Base-by-base conservation (phyloP, 2,113 vertebrate species). In the Pungitius pungitius region DNA sequence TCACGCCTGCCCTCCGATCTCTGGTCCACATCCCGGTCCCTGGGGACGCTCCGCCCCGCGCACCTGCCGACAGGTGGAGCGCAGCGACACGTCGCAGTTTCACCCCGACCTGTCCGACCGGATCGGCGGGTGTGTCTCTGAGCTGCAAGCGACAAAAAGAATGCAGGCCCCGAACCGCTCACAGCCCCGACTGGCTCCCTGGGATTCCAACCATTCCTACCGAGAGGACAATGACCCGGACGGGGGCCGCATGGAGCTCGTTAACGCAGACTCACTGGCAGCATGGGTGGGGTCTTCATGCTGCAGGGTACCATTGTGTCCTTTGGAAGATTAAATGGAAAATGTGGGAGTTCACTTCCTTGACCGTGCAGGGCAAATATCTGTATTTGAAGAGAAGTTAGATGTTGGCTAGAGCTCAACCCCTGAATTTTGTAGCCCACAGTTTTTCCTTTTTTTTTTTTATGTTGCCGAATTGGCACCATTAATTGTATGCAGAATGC, bases 31-130 rank as follows among this genome's bases (percentile, higher is more conserved):
- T 47, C 42, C 59, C n/a, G 6, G n/a, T n/a, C 51, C 64, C 45
- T 60, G 11, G 14, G 52, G 66, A 63, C 40, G 59, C 9, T 11
- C 27, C 54, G 22, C 73, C 85, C 81, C 45, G 18, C 33, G 60
- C 72, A 73, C 82, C 70, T 73, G 83, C 69, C 26, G 77, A 85
- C 87, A 89, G 87, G 85, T 91, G 85, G 69, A 80, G 59, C 26
- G 6, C 3, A 81, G 57, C 33, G 3, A 64, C 74, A 85, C 88
- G 85, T 78, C 20, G 56, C 63, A 89, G 94, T 94, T 92, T 88
- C 93, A 79, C 64, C 54, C 43, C 51, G 93, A 96, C 94, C 87
- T 49, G 86, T 90, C 85, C 45, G 61, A 91, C 85, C 14, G 80
- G 94, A 88, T 87, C 73, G 7, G 39, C 67, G 71, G 52, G 42